Percentiles rank a stretch among this genome's conserved stretches.
Conservation (phyloP, 2,888 invertebrate genomes). For the Sinohyriopsis cumingii region DNA sequence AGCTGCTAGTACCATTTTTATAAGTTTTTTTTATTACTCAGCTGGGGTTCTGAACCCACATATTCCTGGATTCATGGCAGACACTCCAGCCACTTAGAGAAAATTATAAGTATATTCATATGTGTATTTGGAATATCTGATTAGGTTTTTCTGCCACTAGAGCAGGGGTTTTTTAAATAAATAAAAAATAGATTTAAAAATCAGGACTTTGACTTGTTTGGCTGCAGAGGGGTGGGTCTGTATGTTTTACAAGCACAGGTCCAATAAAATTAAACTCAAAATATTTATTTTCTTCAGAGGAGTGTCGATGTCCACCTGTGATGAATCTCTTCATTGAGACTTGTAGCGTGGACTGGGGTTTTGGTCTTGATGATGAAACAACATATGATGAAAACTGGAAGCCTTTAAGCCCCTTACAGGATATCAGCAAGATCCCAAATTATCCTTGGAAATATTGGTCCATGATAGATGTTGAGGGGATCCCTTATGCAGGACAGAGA, state of each 20-base stretch:
- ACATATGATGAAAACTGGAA: constrained; percentile 43
- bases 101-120: too few relatives aligned
- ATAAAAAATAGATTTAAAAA: too few relatives aligned
- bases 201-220: too few relatives aligned
- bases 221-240: too few relatives aligned
- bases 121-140: too few relatives aligned
- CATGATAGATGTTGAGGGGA: constrained; percentile 42
- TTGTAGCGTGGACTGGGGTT: constrained; percentile 44
- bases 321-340: constrained; percentile 23
- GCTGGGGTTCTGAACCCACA: too few relatives aligned
- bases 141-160: too few relatives aligned
- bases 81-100: too few relatives aligned
- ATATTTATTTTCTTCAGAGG: constrained; percentile 23
- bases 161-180: too few relatives aligned
- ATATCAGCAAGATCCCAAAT: constrained; percentile 10
- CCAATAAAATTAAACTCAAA: background rate
- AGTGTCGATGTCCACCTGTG: constrained; percentile 27
- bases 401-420: background rate
- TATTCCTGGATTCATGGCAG: too few relatives aligned
- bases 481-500: constrained; percentile 50
- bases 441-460: constrained; percentile 49
- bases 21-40: too few relatives aligned
- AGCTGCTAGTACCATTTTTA: too few relatives aligned
- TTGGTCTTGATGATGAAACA: constrained; percentile 32
- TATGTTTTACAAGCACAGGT: background rate